phyloP scores from a whole-genome alignment of 2,797 vertebrate species.

The Gallinago nigripennis region DNA sequence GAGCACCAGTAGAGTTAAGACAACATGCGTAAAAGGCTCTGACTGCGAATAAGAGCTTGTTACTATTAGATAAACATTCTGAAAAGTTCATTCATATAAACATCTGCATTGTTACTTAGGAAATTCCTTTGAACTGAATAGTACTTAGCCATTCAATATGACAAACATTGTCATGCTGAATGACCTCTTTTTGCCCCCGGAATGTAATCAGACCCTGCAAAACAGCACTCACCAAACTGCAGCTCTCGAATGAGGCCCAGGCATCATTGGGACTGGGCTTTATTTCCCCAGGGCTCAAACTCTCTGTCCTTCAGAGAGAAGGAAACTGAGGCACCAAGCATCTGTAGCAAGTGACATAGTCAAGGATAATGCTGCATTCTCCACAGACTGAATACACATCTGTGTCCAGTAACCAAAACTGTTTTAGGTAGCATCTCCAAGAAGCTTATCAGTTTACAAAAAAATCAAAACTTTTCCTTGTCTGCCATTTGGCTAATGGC shows the following conservation, averaged over 20 bases:
- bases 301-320: neutral
- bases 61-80: neutral
- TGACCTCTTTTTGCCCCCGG: neutral
- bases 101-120: constrained; percentile 24
- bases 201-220: neutral
- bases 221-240: neutral
- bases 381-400: neutral
- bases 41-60: neutral
- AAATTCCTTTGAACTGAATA: constrained; percentile 28
- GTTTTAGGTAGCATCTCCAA: neutral
- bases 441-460: neutral
- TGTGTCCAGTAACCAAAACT: neutral
- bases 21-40: neutral
- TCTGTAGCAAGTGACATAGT: neutral
- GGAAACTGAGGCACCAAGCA: neutral
- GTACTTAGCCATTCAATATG: neutral
- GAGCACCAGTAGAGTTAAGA: neutral
- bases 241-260: neutral
- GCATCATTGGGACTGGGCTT: neutral
- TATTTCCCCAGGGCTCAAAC: neutral
- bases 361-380: neutral
- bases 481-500: neutral
- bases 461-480: neutral
- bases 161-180: neutral
- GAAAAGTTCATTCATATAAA: constrained; percentile 12